Evolutionary conservation across 2,888 invertebrate species (phyloP).

Genomic region (Theodoxus fluviatilis): DNA sequence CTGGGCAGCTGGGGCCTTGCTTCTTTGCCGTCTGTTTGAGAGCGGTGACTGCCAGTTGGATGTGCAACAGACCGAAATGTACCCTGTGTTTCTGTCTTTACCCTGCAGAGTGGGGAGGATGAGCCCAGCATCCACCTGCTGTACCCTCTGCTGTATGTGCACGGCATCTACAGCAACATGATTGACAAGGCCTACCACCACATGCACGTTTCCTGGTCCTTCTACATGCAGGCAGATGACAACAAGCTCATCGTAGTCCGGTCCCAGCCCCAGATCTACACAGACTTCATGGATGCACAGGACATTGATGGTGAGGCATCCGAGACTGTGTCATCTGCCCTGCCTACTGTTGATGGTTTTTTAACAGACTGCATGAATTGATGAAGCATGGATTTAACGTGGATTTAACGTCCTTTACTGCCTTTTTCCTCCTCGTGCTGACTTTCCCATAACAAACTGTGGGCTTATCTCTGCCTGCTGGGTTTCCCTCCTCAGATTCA

Average conservation of each 20-base stretch:
- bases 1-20: too few relatives aligned
- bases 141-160: conserved; percentile 59
- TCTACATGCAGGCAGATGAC: conserved; percentile 54
- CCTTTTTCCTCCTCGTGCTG: too few relatives aligned
- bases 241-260: conserved; percentile 56
- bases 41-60: too few relatives aligned
- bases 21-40: too few relatives aligned
- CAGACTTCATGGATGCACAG: conserved; percentile 36
- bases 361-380: too few relatives aligned
- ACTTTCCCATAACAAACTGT: too few relatives aligned
- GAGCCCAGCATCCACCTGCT: conserved; percentile 40
- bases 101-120: conserved; percentile 32
- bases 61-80: not conserved
- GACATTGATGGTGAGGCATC: conserved; percentile 34
- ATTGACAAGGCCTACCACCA: conserved; percentile 52
- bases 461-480: too few relatives aligned
- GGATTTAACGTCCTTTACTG: too few relatives aligned
- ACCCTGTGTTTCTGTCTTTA: not conserved
- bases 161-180: conserved; percentile 58
- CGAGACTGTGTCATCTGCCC: not conserved
- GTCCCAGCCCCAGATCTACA: conserved; percentile 48
- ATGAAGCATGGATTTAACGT: too few relatives aligned
- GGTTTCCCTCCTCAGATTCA: too few relatives aligned
- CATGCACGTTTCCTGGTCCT: conserved; percentile 57
- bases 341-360: not conserved